Conservation (phyloP, 1,140 invertebrate genomes). For the Polypedilum vanderplanki region DNA sequence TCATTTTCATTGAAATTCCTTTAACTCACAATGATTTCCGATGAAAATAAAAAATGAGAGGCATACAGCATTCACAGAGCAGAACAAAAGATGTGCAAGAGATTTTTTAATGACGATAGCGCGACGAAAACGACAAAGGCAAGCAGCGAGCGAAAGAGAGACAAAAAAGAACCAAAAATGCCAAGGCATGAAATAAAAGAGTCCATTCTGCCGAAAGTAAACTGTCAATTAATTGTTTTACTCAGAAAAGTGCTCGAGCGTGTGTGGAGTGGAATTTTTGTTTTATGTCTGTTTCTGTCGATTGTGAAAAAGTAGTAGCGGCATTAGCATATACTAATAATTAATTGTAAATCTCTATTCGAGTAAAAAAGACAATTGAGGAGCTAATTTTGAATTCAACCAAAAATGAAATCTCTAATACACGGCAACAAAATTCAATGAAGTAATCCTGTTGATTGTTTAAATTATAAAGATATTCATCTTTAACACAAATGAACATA, state of each 20-base stretch:
- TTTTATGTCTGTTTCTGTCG: too few relatives aligned
- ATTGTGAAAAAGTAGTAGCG: too few relatives aligned
- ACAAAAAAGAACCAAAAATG: not conserved
- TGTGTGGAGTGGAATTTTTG: not conserved
- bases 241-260: slow-evolving; percentile 1
- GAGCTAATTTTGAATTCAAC: too few relatives aligned
- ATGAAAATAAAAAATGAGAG: not conserved
- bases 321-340: too few relatives aligned
- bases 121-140: slow-evolving; percentile 15
- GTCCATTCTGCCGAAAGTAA: slow-evolving; percentile 16
- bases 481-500: too few relatives aligned
- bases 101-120: slow-evolving; percentile 7
- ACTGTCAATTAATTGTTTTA: slow-evolving; percentile 19
- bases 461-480: too few relatives aligned
- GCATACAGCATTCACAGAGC: not conserved
- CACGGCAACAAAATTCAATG: too few relatives aligned
- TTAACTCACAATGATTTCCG: not conserved
- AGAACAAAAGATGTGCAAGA: slow-evolving; percentile 6
- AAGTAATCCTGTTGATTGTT: too few relatives aligned
- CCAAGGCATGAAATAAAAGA: slow-evolving; percentile 12
- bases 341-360: too few relatives aligned
- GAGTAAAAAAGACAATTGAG: too few relatives aligned
- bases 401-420: too few relatives aligned
- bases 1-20: slow-evolving; percentile 14
- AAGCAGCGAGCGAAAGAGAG: not conserved